Conservation (phyloP, 2,113 vertebrate species). For the zebrafish (Danio rerio) region GRCz12tu NC_133180.1:24180501-24181000, state of each 20-base stretch:
- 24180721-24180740: slow-evolving; percentile 79
- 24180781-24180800: slow-evolving; percentile 98
- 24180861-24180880: not conserved
- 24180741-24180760: slow-evolving; percentile 98
- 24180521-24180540: slow-evolving; percentile 97
- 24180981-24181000: slow-evolving; percentile 90
- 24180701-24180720: not conserved
- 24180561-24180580: slow-evolving; percentile 92
- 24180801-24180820: slow-evolving; percentile 95
- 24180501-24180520: slow-evolving; percentile 98
- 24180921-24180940: slow-evolving; percentile 94
- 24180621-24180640: slow-evolving; percentile 97
- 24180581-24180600: slow-evolving; percentile 94
- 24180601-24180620: slow-evolving; percentile 98
- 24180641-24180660: slow-evolving; percentile 96
- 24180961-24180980: slow-evolving; percentile 98
- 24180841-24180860: slow-evolving; percentile 34
- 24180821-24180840: slow-evolving; percentile 84
- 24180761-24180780: slow-evolving; percentile 97
- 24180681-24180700: not conserved
- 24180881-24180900: not conserved
- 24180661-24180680: slow-evolving; percentile 7
- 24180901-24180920: slow-evolving; percentile 89
- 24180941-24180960: slow-evolving; percentile 97
- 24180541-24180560: slow-evolving; percentile 93